A percentile compares a stretch with the other conserved stretches of the same genome.
Conservation (phyloP, 1,140 invertebrate species). For the Heliothis virescens region DNA sequence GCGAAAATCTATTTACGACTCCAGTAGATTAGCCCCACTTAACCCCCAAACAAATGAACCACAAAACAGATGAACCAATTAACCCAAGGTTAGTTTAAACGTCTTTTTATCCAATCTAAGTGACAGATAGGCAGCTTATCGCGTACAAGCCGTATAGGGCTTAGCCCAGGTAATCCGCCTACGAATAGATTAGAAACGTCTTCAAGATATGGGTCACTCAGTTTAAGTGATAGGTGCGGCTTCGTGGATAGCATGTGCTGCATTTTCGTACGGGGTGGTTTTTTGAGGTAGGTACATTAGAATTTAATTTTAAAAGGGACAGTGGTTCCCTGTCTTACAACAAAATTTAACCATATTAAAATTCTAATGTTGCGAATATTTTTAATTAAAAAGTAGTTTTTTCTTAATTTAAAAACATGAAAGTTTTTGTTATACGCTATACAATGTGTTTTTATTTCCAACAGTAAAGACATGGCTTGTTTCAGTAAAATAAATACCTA, state of each 20-base stretch:
- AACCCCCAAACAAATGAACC: too few species aligned
- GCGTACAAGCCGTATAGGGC: slow-evolving; percentile 21
- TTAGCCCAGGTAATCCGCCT: slow-evolving; percentile 43
- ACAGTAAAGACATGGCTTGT: too few species aligned
- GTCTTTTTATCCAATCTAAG: slow-evolving; percentile 42
- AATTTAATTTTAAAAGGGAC: too few species aligned
- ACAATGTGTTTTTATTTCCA: too few species aligned
- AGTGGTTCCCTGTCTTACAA: too few species aligned
- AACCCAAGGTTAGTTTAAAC: slow-evolving; percentile 43
- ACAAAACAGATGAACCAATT: slow-evolving; percentile 39
- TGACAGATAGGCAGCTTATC: slow-evolving; percentile 44
- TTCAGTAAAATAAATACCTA: too few species aligned
- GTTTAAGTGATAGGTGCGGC: slow-evolving; percentile 51
- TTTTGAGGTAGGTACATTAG: too few species aligned
- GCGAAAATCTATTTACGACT: not conserved
- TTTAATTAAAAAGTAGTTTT: too few species aligned
- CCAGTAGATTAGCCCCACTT: not conserved
- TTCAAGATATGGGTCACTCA: slow-evolving; percentile 51
- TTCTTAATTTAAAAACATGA: too few species aligned
- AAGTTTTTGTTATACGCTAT: too few species aligned
- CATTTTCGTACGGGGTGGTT: slow-evolving; percentile 22
- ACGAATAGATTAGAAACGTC: slow-evolving; percentile 51
- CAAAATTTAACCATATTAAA: too few species aligned
- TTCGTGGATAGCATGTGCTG: slow-evolving; percentile 35
- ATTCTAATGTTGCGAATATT: too few species aligned